Base-by-base conservation (phyloP, 2,888 invertebrate species). In the Amiota communis region DNA sequence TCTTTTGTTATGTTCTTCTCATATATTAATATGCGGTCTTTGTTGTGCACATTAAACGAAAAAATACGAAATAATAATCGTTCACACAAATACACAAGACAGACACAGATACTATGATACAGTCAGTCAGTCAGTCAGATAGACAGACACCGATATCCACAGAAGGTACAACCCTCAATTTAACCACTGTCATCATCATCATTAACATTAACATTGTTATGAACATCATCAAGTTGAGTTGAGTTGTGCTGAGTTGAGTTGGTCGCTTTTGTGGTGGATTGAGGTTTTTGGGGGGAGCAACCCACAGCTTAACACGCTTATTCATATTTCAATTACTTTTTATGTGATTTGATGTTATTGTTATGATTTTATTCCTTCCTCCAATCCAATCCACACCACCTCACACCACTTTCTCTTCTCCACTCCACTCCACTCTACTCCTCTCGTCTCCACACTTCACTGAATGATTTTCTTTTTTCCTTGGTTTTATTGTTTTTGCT, bases 271-370 rank as follows among this genome's bases (percentile, higher is more conserved):
- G 36, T 36, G 36, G 36, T 36, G 36, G 36, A 36, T 36, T 36
- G 36, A 36, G 36, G 6, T 6, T 36, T 36, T 2, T 36, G 36
- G 36, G 36, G 36, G 36, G 36, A 2, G 36, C 36, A 36, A 36
- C 36, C 36, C 36, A 63, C 71, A 46, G 71, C 61, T 80, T 77
- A 83, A 77, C 80, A 80, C 78, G 77, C 80, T 77, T 77, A 85
- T 83, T 84, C 86, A 84, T 84, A 84, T 84, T 84, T 84, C 84
- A 84, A 84, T 84, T 84, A 84, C 85, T 84, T 84, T 84, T 85
- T 85, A 84, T 84, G 84, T 79, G 85, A 83, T 83, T 85, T 83
- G 79, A 77, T 76, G 84, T 84, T 81, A 82, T 85, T 77, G 77
- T 76, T 79, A 78, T 79, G 83, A 83, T 77, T 76, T 75, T 63